Evolutionary conservation across 2,113 vertebrate species (phyloP).

Genomic region (Catharus fuscescens): DNA sequence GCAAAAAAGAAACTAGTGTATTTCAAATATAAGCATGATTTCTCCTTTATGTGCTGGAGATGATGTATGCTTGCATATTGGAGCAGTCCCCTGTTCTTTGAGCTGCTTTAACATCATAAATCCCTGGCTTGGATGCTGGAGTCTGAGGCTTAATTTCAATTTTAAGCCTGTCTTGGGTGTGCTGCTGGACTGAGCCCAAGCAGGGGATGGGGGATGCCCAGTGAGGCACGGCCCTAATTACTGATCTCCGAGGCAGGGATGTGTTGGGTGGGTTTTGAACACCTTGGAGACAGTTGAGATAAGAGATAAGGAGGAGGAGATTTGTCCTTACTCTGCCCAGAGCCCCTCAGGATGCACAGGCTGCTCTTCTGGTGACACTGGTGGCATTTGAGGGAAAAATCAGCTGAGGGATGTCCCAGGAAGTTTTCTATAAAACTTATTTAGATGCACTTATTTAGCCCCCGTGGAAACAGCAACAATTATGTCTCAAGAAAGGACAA

Average conservation of each 20-base stretch:
- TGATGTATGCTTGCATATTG: accelerated
- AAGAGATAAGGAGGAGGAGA: accelerated
- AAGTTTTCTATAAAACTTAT: background rate
- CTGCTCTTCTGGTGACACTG: too few relatives aligned
- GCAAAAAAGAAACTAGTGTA: accelerated
- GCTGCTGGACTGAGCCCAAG: background rate
- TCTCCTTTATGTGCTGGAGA: background rate
- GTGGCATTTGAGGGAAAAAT: background rate
- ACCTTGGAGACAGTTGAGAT: background rate
- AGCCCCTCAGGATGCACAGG: background rate
- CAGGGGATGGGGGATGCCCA: background rate
- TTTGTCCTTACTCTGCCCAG: background rate
- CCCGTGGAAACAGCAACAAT: background rate
- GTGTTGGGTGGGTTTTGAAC: background rate
- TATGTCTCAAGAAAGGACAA: background rate
- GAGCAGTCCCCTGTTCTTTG: background rate
- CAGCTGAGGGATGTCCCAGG: accelerated
- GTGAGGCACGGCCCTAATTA: background rate
- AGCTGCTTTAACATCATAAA: background rate
- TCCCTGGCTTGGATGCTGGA: background rate
- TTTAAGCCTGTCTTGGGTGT: background rate
- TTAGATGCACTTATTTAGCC: background rate
- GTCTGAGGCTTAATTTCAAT: background rate
- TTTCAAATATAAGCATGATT: background rate
- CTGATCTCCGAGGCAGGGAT: background rate